Base-by-base conservation (phyloP, 2,888 invertebrate genomes). In the Gisinianus flammeolus region DNA sequence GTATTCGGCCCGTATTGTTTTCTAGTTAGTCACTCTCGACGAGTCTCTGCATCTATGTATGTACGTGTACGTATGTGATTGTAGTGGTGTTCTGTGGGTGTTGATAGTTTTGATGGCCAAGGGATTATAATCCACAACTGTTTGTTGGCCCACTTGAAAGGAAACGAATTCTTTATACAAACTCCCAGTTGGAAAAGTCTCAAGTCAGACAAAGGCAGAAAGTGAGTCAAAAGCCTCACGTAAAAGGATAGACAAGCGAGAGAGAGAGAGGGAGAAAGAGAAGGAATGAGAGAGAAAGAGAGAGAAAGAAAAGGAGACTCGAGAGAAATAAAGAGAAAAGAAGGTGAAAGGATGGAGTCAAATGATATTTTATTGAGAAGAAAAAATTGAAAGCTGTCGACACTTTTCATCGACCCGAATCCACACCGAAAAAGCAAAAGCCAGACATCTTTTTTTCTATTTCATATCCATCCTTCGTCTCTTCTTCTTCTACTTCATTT, bases 331-430 rank as follows among this genome's bases (percentile, higher is more conserved):
- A 28, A 67, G 22, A 54, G 76, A 66, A 28, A 26, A 30, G 67
- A 33, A 76, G 76, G 68, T 67, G 67, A 67, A 67, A 75, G 67
- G 75, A 64, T 30, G 10, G 72, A 72, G 76, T 76, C 76, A 76
- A 76, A 76, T 76, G 67, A 76, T 76, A 76, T 76, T 67, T 76
- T 76, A 76, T 68, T 76, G 76, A 76, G 76, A 68, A 76, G 76
- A 76, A 76, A 76, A 76, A 76, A 76, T 76, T 76, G 76, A 76
- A 76, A 76, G 76, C 76, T 76, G 76, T 76, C 76, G 76, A 76
- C 76, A 76, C 76, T 76, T 76, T 68, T 68, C 76, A 76, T 76
- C 76, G 76, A 76, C 67, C 76, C 74, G 54, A 76, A 26, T 16
- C 44, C 6, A 44, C 6, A 56, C 5, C 6, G 35, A 24, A 62